phyloP scores from a whole-genome alignment of 2,113 vertebrate genomes.

The Chaenogobius annularis region DNA sequence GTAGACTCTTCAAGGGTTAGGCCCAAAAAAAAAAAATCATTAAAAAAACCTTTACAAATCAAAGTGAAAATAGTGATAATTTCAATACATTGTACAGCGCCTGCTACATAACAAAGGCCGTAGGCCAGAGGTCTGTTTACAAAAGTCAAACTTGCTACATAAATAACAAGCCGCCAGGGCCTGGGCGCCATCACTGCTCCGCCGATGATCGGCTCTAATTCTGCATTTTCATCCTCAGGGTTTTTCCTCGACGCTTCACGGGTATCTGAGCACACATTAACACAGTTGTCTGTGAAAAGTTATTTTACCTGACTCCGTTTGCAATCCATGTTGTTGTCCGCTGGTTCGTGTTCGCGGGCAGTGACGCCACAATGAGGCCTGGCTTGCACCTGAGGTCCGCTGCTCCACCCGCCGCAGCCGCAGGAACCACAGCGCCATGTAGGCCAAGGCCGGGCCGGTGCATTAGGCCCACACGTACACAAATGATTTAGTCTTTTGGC shows the following conservation, averaged over 20 bases:
- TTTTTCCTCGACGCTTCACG: background rate
- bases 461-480: too few relatives aligned
- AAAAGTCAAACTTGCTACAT: background rate
- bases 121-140: background rate
- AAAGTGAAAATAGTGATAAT: too few relatives aligned
- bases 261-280: background rate
- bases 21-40: background rate
- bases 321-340: constrained; percentile 13
- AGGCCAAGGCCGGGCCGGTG: too few relatives aligned
- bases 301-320: constrained; percentile 25
- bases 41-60: background rate
- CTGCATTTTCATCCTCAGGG: background rate
- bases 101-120: background rate
- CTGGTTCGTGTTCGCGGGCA: background rate
- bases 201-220: background rate
- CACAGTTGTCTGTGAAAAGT: too few relatives aligned
- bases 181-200: background rate
- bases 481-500: too few relatives aligned
- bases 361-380: background rate
- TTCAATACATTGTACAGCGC: background rate
- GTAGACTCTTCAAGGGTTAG: too few relatives aligned
- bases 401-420: background rate
- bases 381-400: background rate
- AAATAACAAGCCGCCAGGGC: background rate
- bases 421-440: background rate